Base-by-base conservation (phyloP, 2,888 invertebrate species). In the Molorchus minor region DNA sequence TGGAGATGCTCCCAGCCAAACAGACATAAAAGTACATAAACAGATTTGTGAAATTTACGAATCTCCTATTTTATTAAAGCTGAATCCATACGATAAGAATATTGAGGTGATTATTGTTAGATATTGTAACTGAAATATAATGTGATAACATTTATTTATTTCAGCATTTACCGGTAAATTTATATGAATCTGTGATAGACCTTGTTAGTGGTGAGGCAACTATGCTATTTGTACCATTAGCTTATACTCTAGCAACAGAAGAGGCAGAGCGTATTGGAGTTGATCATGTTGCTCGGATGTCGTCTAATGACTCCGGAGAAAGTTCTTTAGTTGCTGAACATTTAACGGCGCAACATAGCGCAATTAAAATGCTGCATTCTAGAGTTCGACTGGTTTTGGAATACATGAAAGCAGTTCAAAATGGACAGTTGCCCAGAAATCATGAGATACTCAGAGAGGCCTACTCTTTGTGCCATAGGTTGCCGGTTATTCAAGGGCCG, bases 191-290 rank as follows among this genome's bases (percentile, higher is more conserved):
- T 7, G 93, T 98, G 8, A 96, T 98, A 77, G 98, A 98, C 82
- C 86, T 98, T 64, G 92, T 97, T 0, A 89, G 89, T 64, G 96
- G 96, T 2, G 91, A 94, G 80, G 94, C 98, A 0, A 96, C 94
- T 2, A 94, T 98, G 93, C 82, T 97, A 29, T 91, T 98, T 79
- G 95, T 98, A 4, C 93, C 96, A 52, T 84, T 98, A 10, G 88
- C 90, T 8, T 98, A 98, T 81, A 96, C 96, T 1, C 81, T 99
- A 69, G 97, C 97, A 1, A 98, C 98, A 0, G 98, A 99, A 79
- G 98, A 99, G 82, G 98, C 98, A 0, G 98, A 99, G 82, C 86
- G 98, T 63, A 98, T 99, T 75, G 98, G 98, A 1, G 95, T 99
- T 1, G 98, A 99, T 81, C 98, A 99, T 83, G 98, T 99, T 4